Evolutionary conservation across 2,797 vertebrate genomes (phyloP), one percentile per base, ranked within the genome.

Genomic region (Danio aesculapii): DNA sequence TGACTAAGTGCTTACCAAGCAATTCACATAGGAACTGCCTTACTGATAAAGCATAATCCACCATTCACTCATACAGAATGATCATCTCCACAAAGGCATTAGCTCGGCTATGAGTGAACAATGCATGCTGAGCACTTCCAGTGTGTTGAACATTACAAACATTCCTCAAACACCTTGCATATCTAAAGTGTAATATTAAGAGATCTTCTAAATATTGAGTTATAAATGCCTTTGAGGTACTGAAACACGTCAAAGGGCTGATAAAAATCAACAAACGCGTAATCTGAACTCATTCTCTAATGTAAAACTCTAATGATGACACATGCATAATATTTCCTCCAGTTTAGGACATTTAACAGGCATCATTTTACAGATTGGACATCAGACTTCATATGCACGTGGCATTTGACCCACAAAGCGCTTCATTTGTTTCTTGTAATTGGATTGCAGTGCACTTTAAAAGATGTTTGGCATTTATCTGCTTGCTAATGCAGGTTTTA

Each of bases 261-360:
- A 76, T 55, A 58, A 77, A 66, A 57, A 16, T 13, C 6, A 17
- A 44, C 61, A 17, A 77, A 39, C 47, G 17, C 30, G 43, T 21
- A 67, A 39, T 49, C 58, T 47, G 17, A 58, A 8, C 14, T 4
- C 6, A 58, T 17, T 49, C 50, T 17, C 17, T 53, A 61, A 17
- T 6, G 13, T 5, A 30, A 61, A 14, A 64, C 41, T 52, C 53
- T 58, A 14, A n/a, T 57, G 17, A 21, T 11, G 53, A 39, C 44
- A 17, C 50, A 77, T 68, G 67, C 81, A 67, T 81, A 77, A 75
- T 63, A 77, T 81, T 63, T 79, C 53, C 72, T 67, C 16, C 9
- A 46, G 50, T 13, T 47, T 17, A 30, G 43, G 50, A 61, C 57
- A 75, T 39, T 57, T 46, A 13, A 17, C 12, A n/a, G 13, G 11